A percentile compares a stretch with the other conserved stretches of the same genome.
phyloP scores from a whole-genome alignment of 2,113 vertebrate genomes.

The Upupa epops region DNA sequence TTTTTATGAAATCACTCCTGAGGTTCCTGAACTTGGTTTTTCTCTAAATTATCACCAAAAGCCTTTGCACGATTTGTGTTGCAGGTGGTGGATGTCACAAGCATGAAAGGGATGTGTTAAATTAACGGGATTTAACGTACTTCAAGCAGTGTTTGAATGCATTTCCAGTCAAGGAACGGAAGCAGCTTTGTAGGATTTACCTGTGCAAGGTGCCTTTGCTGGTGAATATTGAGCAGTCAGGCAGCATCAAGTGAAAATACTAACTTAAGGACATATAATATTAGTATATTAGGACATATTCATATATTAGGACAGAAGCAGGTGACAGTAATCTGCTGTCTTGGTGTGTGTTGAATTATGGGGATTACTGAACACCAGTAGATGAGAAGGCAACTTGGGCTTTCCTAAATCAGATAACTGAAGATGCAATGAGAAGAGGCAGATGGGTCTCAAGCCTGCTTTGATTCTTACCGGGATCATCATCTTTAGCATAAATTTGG shows the following conservation, averaged over 20 bases:
- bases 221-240: neutral
- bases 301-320: neutral
- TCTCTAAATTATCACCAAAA: neutral
- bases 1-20: conserved; percentile 25
- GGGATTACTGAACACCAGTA: neutral
- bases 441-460: neutral
- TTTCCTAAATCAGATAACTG: neutral
- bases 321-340: neutral
- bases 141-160: neutral
- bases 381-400: neutral
- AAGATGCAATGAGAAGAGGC: neutral
- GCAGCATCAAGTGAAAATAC: neutral
- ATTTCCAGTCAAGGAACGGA: neutral
- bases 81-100: neutral
- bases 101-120: neutral
- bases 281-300: rapidly evolving
- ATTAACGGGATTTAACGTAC: neutral
- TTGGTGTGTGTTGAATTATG: rapidly evolving
- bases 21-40: neutral
- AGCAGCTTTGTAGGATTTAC: neutral
- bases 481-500: neutral
- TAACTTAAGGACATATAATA: no score
- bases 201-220: neutral
- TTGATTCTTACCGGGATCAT: neutral
- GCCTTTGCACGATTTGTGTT: neutral